Evolutionary conservation across 2,888 invertebrate species (phyloP), one percentile per base, ranked within the genome.

Genomic region (Lasioglossum figueresi): DNA sequence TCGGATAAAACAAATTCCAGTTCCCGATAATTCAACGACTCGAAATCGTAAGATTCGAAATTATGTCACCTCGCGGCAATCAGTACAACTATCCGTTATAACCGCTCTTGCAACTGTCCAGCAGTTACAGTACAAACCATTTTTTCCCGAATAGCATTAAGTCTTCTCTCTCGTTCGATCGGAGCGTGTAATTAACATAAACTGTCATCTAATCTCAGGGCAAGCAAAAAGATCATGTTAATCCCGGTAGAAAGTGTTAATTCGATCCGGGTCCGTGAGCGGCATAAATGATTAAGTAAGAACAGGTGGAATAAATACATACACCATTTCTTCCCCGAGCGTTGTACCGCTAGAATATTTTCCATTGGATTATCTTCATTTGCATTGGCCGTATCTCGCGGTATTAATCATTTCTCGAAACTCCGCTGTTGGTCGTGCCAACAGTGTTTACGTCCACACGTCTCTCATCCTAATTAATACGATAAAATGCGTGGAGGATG

Each of bases 361-460:
- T 68, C 66, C 37, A 37, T 37, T 23, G 37, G 34, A 37, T 34
- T 68, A 68, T 37, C 34, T 37, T 68, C 37, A 68, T 68, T 68
- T 37, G 66, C 66, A 68, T 37, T 34, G 34, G 10, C 66, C 23
- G 34, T 34, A 68, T 68, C 66, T 34, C 66, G 23, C 5, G 1
- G n/a, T n/a, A 37, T 52, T 56, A 74, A 74, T 45, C 72, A 48
- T 48, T 48, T 73, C 72, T 4, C 16, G 72, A 73, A 72, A 73
- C 70, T 37, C 8, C 66, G 37, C 37, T n/a, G 40, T 70, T 37
- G 70, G 23, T 70, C 40, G 70, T 68, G n/a, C 40, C 70, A 4
- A 1, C 23, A n/a, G 23, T n/a, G 70, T n/a, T 40, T 5, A 14
- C 14, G 0, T 70, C 37, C 70, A 0, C n/a, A 5, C 70, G n/a